A percentile compares a stretch with the other conserved stretches of the same genome.
Evolutionary conservation across 2,888 invertebrate genomes (phyloP).

Genomic region (Lydus trimaculatus): DNA sequence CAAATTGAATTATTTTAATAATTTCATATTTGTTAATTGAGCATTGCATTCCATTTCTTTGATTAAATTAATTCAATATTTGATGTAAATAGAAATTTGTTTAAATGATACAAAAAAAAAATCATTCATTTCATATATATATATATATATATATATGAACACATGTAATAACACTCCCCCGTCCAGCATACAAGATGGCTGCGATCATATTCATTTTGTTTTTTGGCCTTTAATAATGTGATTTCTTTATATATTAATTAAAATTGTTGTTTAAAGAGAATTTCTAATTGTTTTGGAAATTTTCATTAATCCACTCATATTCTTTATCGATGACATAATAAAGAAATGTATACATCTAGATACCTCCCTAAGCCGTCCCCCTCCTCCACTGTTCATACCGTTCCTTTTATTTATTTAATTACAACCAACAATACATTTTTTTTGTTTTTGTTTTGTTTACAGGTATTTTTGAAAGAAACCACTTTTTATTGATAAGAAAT

Average conservation of each 20-base stretch:
- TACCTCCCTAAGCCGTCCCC: no score
- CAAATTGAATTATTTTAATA: not conserved
- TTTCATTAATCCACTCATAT: not conserved
- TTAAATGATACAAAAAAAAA: no score
- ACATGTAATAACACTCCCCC: slow-evolving; percentile 63
- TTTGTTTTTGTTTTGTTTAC: slow-evolving; percentile 14
- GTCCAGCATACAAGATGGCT: slow-evolving; percentile 62
- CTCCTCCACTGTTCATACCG: not conserved
- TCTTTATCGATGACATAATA: slow-evolving; percentile 1
- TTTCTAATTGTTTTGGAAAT: not conserved
- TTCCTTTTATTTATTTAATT: slow-evolving; percentile 11
- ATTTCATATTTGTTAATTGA: not conserved
- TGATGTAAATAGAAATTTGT: not conserved
- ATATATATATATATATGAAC: no score
- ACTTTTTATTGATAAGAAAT: not conserved
- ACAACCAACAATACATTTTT: slow-evolving; percentile 18
- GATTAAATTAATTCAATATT: not conserved
- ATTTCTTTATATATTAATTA: slow-evolving; percentile 6
- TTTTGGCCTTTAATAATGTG: slow-evolving; percentile 57
- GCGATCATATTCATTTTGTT: slow-evolving; percentile 61
- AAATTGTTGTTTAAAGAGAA: not conserved
- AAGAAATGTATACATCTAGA: not conserved
- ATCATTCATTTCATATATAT: slow-evolving; percentile 50
- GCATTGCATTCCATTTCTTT: not conserved
- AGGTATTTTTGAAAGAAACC: slow-evolving; percentile 3